phyloP scores from a whole-genome alignment of 1,140 invertebrate species.

The Apis florea region DNA sequence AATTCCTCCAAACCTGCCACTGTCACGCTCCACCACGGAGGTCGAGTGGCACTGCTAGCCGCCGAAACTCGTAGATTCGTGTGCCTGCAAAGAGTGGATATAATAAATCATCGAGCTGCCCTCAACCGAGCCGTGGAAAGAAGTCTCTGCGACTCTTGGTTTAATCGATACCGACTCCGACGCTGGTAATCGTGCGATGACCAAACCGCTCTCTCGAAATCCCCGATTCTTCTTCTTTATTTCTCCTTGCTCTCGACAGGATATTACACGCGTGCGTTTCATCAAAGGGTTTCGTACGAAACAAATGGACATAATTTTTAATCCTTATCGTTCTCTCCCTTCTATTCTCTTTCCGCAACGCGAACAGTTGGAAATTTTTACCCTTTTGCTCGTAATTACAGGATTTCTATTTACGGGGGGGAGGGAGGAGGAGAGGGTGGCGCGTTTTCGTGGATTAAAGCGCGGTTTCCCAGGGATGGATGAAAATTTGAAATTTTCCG shows the following conservation, averaged over 20 bases:
- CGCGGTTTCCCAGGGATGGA: no score
- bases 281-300: no score
- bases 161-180: constrained; percentile 71
- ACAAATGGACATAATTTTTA: no score
- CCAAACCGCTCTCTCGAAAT: not conserved
- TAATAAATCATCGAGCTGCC: constrained; percentile 71
- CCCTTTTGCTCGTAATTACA: no score
- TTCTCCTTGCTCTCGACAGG: not conserved
- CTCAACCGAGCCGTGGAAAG: constrained; percentile 62
- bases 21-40: constrained; percentile 71
- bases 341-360: no score
- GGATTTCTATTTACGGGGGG: no score
- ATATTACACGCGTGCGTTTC: no score
- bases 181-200: constrained; percentile 1
- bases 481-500: no score
- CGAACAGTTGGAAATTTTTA: no score
- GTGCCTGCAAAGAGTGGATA: constrained; percentile 59
- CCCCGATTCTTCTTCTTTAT: not conserved
- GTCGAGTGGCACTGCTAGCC: constrained; percentile 78
- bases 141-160: constrained; percentile 40
- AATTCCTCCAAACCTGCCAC: constrained; percentile 66
- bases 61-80: constrained; percentile 70
- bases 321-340: no score
- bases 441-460: no score
- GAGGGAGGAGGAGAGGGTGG: no score